These are phyloP conservation scores for Drosophila multiciliata DNA, from an alignment of 2,888 invertebrate species.

Conservation along the genomic window DNA sequence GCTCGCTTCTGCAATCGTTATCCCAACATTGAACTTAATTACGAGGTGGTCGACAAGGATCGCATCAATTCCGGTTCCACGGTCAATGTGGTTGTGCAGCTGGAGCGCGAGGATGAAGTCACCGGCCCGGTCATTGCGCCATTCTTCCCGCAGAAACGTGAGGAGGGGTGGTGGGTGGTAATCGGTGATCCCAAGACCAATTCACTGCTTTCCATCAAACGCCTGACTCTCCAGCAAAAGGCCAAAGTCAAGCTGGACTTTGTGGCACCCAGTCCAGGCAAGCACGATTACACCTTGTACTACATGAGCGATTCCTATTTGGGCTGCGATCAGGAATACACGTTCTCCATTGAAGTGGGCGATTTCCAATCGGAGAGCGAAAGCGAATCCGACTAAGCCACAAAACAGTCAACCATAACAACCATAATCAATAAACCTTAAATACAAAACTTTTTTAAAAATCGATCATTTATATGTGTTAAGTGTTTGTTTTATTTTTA, in stretches of 20 bases:
- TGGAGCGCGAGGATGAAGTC: slow-evolving; percentile 98
- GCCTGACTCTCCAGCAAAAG: slow-evolving; percentile 96
- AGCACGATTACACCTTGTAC: slow-evolving; percentile 96
- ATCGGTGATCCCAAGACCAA: slow-evolving; percentile 98
- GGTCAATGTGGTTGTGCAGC: slow-evolving; percentile 94
- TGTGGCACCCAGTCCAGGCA: slow-evolving; percentile 95
- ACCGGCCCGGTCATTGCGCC: slow-evolving; percentile 99
- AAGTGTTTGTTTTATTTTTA: neutral
- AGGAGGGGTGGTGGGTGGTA: slow-evolving; percentile 99
- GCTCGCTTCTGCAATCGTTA: slow-evolving; percentile 99
- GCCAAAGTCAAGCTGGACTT: slow-evolving; percentile 92
- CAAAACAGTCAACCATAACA: neutral
- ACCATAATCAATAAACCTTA: slow-evolving; percentile 17
- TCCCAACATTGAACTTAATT: slow-evolving; percentile 98
- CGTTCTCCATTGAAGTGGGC: slow-evolving; percentile 93
- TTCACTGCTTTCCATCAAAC: slow-evolving; percentile 97
- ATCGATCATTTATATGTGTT: neutral
- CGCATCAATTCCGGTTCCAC: slow-evolving; percentile 92
- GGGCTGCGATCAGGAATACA: slow-evolving; percentile 99
- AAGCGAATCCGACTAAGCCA: slow-evolving; percentile 86
- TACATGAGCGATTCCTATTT: slow-evolving; percentile 99
- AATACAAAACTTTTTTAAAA: slow-evolving; percentile 20
- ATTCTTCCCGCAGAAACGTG: slow-evolving; percentile 97
- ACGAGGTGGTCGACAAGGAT: slow-evolving; percentile 94
- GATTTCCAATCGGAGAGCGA: slow-evolving; percentile 89